Conservation (phyloP, 2,888 invertebrate genomes). For the Patella caerulea region DNA sequence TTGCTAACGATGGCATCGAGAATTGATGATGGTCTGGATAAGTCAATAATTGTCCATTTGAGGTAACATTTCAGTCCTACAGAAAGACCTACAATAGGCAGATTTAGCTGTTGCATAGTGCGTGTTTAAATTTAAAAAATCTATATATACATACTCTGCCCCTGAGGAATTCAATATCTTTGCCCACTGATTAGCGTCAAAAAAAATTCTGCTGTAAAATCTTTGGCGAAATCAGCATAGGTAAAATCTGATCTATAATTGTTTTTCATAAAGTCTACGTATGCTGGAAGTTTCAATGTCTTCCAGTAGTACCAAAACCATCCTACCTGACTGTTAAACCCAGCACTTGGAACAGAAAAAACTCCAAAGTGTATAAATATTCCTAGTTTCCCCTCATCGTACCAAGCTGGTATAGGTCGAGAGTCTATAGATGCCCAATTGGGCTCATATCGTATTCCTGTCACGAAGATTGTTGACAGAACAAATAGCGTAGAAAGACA, state of each 20-base stretch:
- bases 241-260: conserved; percentile 88
- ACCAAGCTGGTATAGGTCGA: conserved; percentile 71
- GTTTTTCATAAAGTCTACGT: conserved; percentile 81
- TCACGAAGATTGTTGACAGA: no score
- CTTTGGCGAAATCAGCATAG: conserved; percentile 90
- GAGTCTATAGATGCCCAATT: conserved; percentile 72
- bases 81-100: no score
- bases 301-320: conserved; percentile 92
- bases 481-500: no score
- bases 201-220: conserved; percentile 92
- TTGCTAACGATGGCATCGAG: no score
- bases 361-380: conserved; percentile 74
- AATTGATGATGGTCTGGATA: no score
- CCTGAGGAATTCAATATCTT: conserved; percentile 85
- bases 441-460: conserved; percentile 42
- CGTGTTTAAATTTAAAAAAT: background rate
- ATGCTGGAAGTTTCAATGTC: conserved; percentile 68
- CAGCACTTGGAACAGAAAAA: conserved; percentile 66
- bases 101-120: no score
- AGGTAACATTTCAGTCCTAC: no score
- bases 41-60: no score
- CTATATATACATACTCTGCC: conserved; percentile 79
- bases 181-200: conserved; percentile 87
- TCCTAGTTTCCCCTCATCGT: conserved; percentile 72
- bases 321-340: conserved; percentile 73